A percentile compares a stretch with the other conserved stretches of the same genome.
Conservation (phyloP, 2,113 vertebrate species). For the Bungarus multicinctus region DNA sequence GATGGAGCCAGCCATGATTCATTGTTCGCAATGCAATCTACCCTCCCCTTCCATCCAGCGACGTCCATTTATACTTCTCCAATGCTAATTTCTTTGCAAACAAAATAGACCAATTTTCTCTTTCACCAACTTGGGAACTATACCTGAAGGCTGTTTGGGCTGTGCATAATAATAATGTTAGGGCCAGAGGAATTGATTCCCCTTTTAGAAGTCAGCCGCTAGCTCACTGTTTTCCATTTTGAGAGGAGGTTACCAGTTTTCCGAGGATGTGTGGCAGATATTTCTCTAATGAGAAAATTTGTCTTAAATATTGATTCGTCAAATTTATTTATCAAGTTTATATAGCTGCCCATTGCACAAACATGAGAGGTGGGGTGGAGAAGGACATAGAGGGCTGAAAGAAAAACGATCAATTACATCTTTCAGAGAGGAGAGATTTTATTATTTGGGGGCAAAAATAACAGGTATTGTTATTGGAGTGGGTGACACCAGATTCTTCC, state of each 20-base stretch:
- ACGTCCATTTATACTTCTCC: constrained; percentile 16
- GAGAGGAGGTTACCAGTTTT: not conserved
- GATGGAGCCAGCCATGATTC: constrained; percentile 32
- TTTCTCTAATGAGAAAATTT: not conserved
- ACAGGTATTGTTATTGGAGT: not conserved
- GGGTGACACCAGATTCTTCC: too few species aligned
- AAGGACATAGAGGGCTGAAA: not conserved
- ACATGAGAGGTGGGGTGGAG: not conserved
- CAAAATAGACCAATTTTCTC: constrained; percentile 19
- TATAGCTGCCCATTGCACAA: not conserved
- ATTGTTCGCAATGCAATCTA: not conserved
- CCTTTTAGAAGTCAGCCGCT: not conserved
- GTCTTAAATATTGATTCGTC: not conserved
- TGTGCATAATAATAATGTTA: not conserved
- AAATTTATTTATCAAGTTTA: not conserved
- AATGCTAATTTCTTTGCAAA: constrained; percentile 25
- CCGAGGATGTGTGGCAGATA: not conserved
- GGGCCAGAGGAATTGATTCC: not conserved
- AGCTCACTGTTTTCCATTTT: not conserved
- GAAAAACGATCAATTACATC: not conserved
- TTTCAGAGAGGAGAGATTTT: not conserved
- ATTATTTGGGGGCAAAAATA: not conserved
- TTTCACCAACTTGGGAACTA: not conserved
- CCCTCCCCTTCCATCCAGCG: not conserved
- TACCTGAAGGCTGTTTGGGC: not conserved